These are phyloP conservation scores for Podiceps cristatus DNA, from an alignment of 2,113 vertebrate species.

Conservation along the genomic window DNA sequence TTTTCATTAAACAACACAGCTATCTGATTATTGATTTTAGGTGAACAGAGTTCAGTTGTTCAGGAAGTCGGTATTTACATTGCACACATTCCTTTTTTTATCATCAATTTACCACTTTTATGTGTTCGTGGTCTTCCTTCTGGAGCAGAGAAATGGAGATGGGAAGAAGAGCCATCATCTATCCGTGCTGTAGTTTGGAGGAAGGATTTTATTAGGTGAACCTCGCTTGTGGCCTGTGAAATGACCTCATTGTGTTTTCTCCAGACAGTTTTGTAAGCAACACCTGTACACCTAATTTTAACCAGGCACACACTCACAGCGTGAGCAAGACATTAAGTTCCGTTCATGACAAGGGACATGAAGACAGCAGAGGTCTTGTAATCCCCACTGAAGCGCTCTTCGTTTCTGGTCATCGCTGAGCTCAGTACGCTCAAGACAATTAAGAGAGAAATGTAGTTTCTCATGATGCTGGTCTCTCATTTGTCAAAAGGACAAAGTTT, in stretches of 20 bases:
- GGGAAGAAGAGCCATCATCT: not conserved
- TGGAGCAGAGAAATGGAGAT: not conserved
- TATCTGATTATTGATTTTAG: constrained; percentile 13
- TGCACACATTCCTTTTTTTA: not conserved
- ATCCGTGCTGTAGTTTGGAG: not conserved
- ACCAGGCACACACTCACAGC: not conserved
- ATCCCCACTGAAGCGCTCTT: not conserved
- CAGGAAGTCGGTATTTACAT: not conserved
- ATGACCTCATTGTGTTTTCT: not conserved
- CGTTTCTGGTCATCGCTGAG: not conserved
- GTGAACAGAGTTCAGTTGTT: not conserved
- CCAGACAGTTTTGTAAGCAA: not conserved
- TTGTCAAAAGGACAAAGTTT: not conserved
- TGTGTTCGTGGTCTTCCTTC: not conserved
- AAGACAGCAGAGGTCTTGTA: not conserved
- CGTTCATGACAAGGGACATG: not conserved
- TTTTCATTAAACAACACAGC: not conserved
- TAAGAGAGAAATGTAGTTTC: not conserved
- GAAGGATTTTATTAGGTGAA: not conserved
- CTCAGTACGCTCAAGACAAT: not conserved
- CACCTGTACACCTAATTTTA: not conserved
- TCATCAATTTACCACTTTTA: not conserved
- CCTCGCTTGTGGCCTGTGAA: not conserved
- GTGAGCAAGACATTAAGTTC: not conserved
- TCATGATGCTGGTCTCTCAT: not conserved